Conservation (phyloP, 2,797 vertebrate genomes). For the Arctocebus calabarensis region DNA sequence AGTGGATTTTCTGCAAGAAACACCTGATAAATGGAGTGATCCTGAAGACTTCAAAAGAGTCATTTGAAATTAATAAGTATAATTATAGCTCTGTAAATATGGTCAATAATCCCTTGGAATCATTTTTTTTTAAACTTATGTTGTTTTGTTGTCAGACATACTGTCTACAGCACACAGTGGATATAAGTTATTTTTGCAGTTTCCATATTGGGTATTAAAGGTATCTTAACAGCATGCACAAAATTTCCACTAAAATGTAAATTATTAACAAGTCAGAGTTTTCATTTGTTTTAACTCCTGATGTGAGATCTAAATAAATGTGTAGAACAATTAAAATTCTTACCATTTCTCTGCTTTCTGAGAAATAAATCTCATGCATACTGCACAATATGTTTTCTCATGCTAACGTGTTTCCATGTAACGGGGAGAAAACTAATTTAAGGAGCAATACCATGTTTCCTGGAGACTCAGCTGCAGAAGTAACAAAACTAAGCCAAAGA, state of each 20-base stretch:
- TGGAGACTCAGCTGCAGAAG: slow-evolving; percentile 32
- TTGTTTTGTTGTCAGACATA: slow-evolving; percentile 75
- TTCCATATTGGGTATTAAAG: slow-evolving; percentile 87
- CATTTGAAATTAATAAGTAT: slow-evolving; percentile 73
- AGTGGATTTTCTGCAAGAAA: slow-evolving; percentile 83
- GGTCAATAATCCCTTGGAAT: slow-evolving; percentile 76
- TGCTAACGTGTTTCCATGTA: slow-evolving; percentile 34
- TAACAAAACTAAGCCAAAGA: background rate
- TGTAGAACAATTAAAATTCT: slow-evolving; percentile 87
- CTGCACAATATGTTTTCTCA: slow-evolving; percentile 73
- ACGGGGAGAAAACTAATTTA: slow-evolving; percentile 60
- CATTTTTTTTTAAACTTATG: slow-evolving; percentile 62
- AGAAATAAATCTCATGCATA: slow-evolving; percentile 85
- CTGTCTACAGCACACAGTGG: slow-evolving; percentile 82
- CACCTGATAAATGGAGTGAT: slow-evolving; percentile 88
- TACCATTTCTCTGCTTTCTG: slow-evolving; percentile 86
- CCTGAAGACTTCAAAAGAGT: slow-evolving; percentile 76
- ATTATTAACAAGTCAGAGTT: slow-evolving; percentile 91
- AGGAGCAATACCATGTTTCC: slow-evolving; percentile 31
- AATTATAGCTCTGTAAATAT: slow-evolving; percentile 78
- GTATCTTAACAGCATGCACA: slow-evolving; percentile 89
- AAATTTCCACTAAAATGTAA: slow-evolving; percentile 90
- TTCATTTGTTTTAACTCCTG: slow-evolving; percentile 91
- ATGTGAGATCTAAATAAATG: slow-evolving; percentile 91
- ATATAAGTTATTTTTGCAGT: slow-evolving; percentile 89